These are phyloP conservation scores for Allolobophora icterica DNA, from an alignment of 2,888 invertebrate genomes.

Conservation along the genomic window DNA sequence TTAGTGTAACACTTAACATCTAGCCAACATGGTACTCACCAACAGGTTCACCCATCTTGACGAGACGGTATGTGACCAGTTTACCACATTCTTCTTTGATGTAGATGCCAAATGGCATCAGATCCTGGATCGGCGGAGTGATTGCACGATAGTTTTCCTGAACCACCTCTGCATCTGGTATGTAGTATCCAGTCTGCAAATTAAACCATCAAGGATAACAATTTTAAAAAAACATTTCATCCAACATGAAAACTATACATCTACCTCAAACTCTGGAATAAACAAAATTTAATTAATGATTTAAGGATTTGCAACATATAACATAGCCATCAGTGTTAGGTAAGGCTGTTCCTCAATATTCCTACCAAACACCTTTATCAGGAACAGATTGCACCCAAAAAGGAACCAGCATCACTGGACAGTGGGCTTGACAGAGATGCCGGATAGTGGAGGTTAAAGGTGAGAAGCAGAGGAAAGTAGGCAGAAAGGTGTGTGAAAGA, in stretches of 20 bases:
- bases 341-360: no score
- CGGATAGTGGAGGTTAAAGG: no score
- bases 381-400: no score
- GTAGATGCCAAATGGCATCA: conserved; percentile 73
- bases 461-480: no score
- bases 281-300: no score
- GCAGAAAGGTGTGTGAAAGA: no score
- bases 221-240: background rate
- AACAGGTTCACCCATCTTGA: conserved; percentile 47
- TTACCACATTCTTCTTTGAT: conserved; percentile 76
- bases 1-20: background rate
- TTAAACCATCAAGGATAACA: conserved; percentile 20
- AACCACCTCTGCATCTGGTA: conserved; percentile 81
- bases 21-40: conserved; percentile 37
- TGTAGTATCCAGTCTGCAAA: conserved; percentile 72
- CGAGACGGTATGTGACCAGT: conserved; percentile 77
- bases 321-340: no score
- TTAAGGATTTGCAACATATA: no score
- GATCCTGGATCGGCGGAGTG: conserved; percentile 75
- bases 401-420: no score
- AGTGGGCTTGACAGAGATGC: no score
- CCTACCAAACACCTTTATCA: no score
- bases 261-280: background rate
- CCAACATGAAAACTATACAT: conserved; percentile 53
- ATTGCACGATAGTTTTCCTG: conserved; percentile 81